Evolutionary conservation across 2,797 vertebrate genomes (phyloP), one percentile per base, ranked within the genome.

Genomic region (Cichlasoma orientale): DNA sequence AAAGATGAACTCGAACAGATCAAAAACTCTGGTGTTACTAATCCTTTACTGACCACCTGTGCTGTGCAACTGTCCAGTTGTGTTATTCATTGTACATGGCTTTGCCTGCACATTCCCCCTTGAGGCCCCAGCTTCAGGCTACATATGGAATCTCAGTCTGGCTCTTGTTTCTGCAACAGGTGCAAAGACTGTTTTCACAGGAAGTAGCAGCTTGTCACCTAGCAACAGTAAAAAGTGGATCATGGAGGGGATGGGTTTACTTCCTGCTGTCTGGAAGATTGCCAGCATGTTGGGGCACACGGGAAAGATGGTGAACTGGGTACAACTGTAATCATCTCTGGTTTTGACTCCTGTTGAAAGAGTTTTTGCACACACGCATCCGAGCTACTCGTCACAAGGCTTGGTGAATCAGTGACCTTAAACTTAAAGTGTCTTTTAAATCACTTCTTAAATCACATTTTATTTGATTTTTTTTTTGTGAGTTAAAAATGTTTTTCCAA

Each of bases 81-180:
- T 70, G 50, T 52, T 52, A 81, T 59, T 85, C 66, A 70, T 23
- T 75, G 53, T 61, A 68, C 53, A 58, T 7, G 44, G 53, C 57
- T 78, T 56, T 55, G 38, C 68, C 70, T 52, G 53, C n/a, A 69
- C 18, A 47, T 31, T 12, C 29, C 75, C 70, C 59, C 25, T 5
- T 4, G n/a, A 73, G 57, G 83, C 81, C 81, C 44, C 53, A 31
- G 53, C 72, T 56, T 81, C 75, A 83, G 75, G 47, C 68, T 55
- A 57, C 79, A 82, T 73, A 87, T 79, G 83, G 79, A 90, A 79
- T 86, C 72, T 84, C 52, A 33, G 78, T 44, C 72, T 75, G 79
- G 81, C 73, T 90, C 89, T 73, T 59, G 66, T 90, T 87, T 87
- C 89, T 84, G 74, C 84, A 92, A 90, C 90, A 92, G 91, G 90